A percentile compares a stretch with the other conserved stretches of the same genome.
phyloP scores from a whole-genome alignment of 2,797 vertebrate genomes.

The Lemur catta region DNA sequence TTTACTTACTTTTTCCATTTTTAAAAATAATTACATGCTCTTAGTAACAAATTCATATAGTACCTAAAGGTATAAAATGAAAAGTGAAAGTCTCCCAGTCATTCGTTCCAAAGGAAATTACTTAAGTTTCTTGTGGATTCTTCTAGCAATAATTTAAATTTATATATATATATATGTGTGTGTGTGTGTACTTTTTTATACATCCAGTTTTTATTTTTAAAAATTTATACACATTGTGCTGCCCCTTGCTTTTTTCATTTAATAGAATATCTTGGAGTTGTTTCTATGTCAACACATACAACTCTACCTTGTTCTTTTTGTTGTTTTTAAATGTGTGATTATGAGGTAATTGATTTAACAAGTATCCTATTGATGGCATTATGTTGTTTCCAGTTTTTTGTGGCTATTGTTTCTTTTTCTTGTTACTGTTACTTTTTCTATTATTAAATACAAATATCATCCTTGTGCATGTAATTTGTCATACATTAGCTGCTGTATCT shows the following conservation, averaged over 20 bases:
- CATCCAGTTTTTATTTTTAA: slow-evolving; percentile 20
- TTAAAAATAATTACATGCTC: not conserved
- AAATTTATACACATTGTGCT: not conserved
- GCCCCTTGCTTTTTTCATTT: not conserved
- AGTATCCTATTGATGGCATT: not conserved
- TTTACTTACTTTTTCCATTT: not conserved
- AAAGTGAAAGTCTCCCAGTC: not conserved
- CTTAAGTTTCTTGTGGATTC: not conserved
- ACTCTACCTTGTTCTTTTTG: not conserved
- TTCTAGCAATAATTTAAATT: slow-evolving; percentile 11
- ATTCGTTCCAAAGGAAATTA: slow-evolving; percentile 7
- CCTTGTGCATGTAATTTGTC: not conserved
- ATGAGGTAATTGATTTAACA: not conserved
- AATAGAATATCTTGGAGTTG: not conserved
- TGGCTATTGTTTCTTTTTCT: not conserved
- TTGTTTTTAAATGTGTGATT: not conserved
- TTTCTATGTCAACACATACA: not conserved
- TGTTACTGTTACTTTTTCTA: not conserved
- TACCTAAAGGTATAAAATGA: not conserved
- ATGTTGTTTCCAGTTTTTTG: not conserved
- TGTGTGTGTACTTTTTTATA: not conserved
- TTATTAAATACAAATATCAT: not conserved
- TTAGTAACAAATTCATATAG: slow-evolving; percentile 40
- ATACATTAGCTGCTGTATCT: not conserved
- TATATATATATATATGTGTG: not conserved